phyloP scores from a whole-genome alignment of 2,113 vertebrate genomes.

The Lethenteron reissneri region DNA sequence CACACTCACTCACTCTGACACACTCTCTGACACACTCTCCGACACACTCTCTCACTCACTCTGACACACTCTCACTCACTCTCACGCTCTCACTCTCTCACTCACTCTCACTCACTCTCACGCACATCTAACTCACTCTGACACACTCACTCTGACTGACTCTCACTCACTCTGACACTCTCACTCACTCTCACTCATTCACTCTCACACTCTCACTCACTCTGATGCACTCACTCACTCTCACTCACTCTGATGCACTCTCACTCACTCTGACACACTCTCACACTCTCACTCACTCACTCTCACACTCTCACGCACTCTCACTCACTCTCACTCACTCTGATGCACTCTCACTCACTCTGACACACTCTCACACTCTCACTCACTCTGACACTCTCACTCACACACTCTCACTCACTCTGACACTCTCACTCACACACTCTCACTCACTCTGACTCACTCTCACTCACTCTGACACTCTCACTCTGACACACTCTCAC shows the following conservation, averaged over 20 bases:
- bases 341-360: constrained; percentile 11
- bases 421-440: constrained; percentile 21
- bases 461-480: background rate
- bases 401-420: constrained; percentile 68
- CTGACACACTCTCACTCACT: background rate
- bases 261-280: background rate
- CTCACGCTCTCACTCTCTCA: background rate
- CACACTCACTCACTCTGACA: background rate
- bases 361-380: constrained; percentile 21
- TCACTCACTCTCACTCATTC: background rate
- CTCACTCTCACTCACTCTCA: background rate
- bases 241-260: background rate
- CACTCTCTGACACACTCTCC: background rate
- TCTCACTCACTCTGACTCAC: background rate
- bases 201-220: background rate
- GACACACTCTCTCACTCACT: constrained; percentile 4
- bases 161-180: background rate
- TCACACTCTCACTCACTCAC: background rate
- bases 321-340: background rate
- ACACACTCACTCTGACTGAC: background rate
- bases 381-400: constrained; percentile 19
- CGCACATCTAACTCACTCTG: background rate
- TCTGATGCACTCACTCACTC: background rate
- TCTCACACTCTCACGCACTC: background rate
- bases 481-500: background rate